Base-by-base conservation (phyloP, 2,797 vertebrate species). In the Fundulus diaphanus region DNA sequence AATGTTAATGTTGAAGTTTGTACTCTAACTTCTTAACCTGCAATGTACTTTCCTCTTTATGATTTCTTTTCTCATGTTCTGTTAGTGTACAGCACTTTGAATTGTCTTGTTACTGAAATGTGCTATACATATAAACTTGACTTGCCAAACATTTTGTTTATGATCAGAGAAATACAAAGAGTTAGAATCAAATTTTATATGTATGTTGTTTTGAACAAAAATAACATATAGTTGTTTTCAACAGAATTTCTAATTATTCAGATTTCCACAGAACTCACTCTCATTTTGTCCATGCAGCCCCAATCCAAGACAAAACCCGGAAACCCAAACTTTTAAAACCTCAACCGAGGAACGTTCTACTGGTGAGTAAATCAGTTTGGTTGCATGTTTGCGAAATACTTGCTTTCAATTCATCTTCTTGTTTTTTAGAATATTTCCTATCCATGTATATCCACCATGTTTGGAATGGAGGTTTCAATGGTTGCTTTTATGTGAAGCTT, bases 241-340 rank as follows among this genome's bases (percentile, higher is more conserved):
- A 31, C 7, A 20, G 29, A 33, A 12, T 33, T 46, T 46, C 44
- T 46, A 46, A 46, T 46, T 46, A 12, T 61, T 35, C 59, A 35
- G 59, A 7, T 37, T 35, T 37, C 31, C 20, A 63, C 59, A 24
- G 20, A 63, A 67, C 40, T 48, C 44, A 68, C 37, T 42, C 82
- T 46, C 74, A 13, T 77, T 83, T 72, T 77, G 31, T 82, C 51
- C 91, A 87, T 63, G 46, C 92, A 98, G 97, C 90, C 83, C 97
- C 97, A 40, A 96, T 97, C 74, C 83, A 92, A 81, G 93, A 94
- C 88, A 94, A 96, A 78, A 92, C 96, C 72, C 90, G 95, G 29
- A 98, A 96, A 87, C 95, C 96, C 18, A 99, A 97, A 93, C 96
- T 99, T 92, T 93, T 98, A 95, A 98, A 97, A 90, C 96, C 96